These are phyloP conservation scores for Melanotaenia boesemani DNA, from an alignment of 2,797 vertebrate genomes.

Conservation along the genomic window DNA sequence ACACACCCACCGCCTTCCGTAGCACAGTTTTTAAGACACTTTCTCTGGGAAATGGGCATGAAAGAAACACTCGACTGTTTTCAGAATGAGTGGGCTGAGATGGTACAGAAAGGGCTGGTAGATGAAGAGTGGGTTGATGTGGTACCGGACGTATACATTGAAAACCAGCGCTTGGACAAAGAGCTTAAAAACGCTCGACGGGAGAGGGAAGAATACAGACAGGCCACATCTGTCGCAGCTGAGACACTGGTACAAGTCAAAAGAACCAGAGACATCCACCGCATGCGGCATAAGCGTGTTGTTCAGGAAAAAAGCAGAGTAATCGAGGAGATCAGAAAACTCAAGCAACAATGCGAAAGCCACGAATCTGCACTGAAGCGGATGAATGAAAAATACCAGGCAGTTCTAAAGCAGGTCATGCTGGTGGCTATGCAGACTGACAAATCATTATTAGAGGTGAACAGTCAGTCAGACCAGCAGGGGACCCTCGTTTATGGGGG, in stretches of 20 bases:
- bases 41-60: constrained; percentile 90
- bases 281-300: constrained; percentile 86
- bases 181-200: constrained; percentile 82
- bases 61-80: constrained; percentile 90
- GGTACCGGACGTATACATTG: constrained; percentile 83
- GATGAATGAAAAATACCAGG: constrained; percentile 87
- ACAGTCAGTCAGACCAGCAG: constrained; percentile 51
- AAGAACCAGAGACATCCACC: constrained; percentile 88
- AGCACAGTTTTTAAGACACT: constrained; percentile 91
- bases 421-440: constrained; percentile 85
- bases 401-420: constrained; percentile 85
- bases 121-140: constrained; percentile 53
- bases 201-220: constrained; percentile 83
- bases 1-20: constrained; percentile 77
- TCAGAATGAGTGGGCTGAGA: constrained; percentile 92
- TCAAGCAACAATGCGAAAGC: constrained; percentile 86
- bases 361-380: constrained; percentile 84
- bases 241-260: constrained; percentile 82
- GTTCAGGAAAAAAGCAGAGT: constrained; percentile 89
- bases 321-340: constrained; percentile 86
- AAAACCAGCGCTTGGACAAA: constrained; percentile 83
- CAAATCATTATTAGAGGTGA: constrained; percentile 76
- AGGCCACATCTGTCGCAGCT: constrained; percentile 78
- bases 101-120: constrained; percentile 81
- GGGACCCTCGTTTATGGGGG: constrained; percentile 18